phyloP scores from a whole-genome alignment of 2,797 vertebrate species.

The Spinibarbus caldwelli region DNA sequence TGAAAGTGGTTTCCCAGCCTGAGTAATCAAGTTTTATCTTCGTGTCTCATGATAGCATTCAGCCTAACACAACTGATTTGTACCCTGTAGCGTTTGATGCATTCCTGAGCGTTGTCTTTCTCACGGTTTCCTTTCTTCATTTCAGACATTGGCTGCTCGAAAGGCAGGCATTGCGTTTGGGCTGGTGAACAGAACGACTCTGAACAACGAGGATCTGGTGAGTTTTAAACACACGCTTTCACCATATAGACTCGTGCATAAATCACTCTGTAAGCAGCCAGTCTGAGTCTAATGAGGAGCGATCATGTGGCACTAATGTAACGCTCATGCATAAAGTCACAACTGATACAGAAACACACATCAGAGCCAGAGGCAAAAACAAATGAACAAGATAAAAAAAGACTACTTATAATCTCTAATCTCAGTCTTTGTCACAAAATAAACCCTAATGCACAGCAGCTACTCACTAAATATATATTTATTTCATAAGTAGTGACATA shows the following conservation, averaged over 20 bases:
- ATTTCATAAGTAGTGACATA: neutral
- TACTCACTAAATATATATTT: neutral
- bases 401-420: neutral
- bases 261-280: conserved; percentile 51
- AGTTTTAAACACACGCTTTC: conserved; percentile 66
- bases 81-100: neutral
- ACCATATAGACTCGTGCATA: conserved; percentile 23
- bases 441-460: neutral
- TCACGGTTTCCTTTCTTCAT: conserved; percentile 18
- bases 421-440: neutral
- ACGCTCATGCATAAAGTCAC: conserved; percentile 51
- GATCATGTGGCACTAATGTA: conserved; percentile 46
- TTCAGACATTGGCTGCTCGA: conserved; percentile 94
- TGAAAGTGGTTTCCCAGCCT: neutral
- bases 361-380: conserved; percentile 13
- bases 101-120: neutral
- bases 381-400: neutral
- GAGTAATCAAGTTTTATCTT: conserved; percentile 8
- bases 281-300: conserved; percentile 42
- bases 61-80: neutral
- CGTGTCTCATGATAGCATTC: neutral
- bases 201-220: conserved; percentile 96
- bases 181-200: conserved; percentile 91
- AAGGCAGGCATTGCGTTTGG: conserved; percentile 97
- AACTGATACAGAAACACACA: conserved; percentile 17